Evolutionary conservation across 2,888 invertebrate genomes (phyloP), one percentile per base, ranked within the genome.

Genomic region (Drosophila melanosoma): DNA sequence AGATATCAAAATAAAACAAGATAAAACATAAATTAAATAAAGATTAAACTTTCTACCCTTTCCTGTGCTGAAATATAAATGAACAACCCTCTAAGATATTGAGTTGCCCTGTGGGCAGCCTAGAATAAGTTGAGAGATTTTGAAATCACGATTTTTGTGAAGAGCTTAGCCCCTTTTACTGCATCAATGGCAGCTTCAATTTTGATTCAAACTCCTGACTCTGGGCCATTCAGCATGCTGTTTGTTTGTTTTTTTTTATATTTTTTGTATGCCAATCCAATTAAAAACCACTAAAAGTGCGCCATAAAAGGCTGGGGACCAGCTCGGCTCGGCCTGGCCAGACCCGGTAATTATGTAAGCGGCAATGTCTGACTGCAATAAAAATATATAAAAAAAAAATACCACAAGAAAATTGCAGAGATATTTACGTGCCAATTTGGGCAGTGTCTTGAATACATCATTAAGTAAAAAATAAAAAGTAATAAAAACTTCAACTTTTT

Each of bases 341-440:
- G 78, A 49, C 72, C 62, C 63, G 73, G 80, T 80, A 88, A 86
- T 83, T 83, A 88, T 83, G 73, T 83, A 83, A 83, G 73, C 73
- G 33, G 53, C 72, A 8, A 67, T 63, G 63, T 61, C 67, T 20
- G 76, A 36, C 65, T 60, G 82, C 67, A 82, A 84, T 74, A 63
- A 67, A 66, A 69, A 65, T 40, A 59, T 45, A 67, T 60, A 61
- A 57, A 63, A 35, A 73, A 67, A 73, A 66, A 60, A 66, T 52
- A 53, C 26, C 15, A 33, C 49, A 64, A 67, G 15, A 65, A 69
- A 76, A 78, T 69, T 53, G 76, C 80, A 70, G 71, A 70, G 54
- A 75, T 80, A 67, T 79, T 74, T 64, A 68, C 45, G 69, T 70
- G 75, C 70, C 75, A 74, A 75, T 66, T 78, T 79, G 63, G 75